Base-by-base conservation (phyloP, 2,113 vertebrate species). In the Emydura subglobosa region DNA sequence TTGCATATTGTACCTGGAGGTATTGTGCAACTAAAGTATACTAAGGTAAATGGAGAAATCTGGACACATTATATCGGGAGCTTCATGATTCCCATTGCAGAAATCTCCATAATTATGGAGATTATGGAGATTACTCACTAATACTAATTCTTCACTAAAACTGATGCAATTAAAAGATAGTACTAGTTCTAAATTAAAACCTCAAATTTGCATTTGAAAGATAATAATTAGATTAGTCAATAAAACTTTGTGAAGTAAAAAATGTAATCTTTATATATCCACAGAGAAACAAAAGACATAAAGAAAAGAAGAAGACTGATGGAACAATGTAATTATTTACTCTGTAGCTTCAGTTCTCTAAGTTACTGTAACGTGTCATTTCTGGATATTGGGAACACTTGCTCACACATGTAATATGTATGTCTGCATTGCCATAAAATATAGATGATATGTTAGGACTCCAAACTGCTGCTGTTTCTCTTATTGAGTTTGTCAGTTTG, bases 141-240 rank as follows among this genome's bases (percentile, higher is more conserved):
- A 98, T 97, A 96, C 91, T 97, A 98, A 95, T 98, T 98, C 95
- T 97, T 83, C 88, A 91, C 92, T 96, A 97, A 97, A 98, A 92
- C 93, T 96, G 97, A 97, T 98, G 95, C 96, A 98, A 98, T 98
- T 98, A 98, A 98, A 98, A 97, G 95, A 97, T 97, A 98, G 85
- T n/a, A 91, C 92, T 90, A 85, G 83, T 83, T 98, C 89, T 94
- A 98, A 98, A 97, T 98, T 97, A 97, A 94, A 97, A 92, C 90
- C 81, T 98, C 92, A 96, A 96, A 97, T 98, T 98, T 98, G 92
- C 94, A 97, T 98, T 97, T 97, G 95, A 96, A 98, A 98, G 96
- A 92, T 98, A 98, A 97, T 94, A 97, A 96, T 97, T 97, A 97
- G 97, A 97, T 98, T 97, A 97, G 89, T 98, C 91, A 97, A 97